Percentiles rank a stretch among this genome's conserved stretches.
Conservation (phyloP, 2,797 vertebrate species). For the Spinus pinus region DNA sequence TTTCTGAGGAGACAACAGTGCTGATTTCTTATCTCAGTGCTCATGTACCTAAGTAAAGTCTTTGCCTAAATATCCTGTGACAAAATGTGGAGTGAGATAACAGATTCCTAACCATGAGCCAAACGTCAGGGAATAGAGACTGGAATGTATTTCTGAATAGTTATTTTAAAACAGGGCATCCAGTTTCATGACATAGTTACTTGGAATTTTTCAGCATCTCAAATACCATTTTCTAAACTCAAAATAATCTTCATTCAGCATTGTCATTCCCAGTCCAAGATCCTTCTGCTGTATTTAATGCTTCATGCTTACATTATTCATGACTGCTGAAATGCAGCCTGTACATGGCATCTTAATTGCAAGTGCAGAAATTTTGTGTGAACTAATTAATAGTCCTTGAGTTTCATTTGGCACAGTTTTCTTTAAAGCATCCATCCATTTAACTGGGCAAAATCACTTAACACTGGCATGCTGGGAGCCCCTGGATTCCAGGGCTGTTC, state of each 20-base stretch:
- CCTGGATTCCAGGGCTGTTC: neutral
- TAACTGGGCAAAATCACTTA: neutral
- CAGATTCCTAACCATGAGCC: neutral
- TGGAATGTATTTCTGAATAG: neutral
- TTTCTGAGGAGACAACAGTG: neutral
- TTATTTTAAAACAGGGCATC: conserved; percentile 31
- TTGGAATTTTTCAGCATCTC: conserved; percentile 36
- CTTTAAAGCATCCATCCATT: neutral
- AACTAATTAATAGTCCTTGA: neutral
- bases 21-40: neutral
- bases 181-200: conserved; percentile 24
- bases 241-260: neutral
- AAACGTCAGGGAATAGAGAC: neutral
- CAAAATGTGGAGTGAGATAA: neutral
- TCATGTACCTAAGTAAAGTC: neutral
- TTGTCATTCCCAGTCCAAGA: neutral
- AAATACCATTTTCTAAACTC: neutral
- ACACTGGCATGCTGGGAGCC: neutral
- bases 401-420: neutral
- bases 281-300: neutral
- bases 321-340: conserved; percentile 13
- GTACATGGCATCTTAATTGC: neutral
- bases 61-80: neutral
- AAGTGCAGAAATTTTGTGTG: neutral
- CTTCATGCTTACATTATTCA: conserved; percentile 19